Evolutionary conservation across 2,113 vertebrate genomes (phyloP).

Genomic region (Tonatia bakeri): DNA sequence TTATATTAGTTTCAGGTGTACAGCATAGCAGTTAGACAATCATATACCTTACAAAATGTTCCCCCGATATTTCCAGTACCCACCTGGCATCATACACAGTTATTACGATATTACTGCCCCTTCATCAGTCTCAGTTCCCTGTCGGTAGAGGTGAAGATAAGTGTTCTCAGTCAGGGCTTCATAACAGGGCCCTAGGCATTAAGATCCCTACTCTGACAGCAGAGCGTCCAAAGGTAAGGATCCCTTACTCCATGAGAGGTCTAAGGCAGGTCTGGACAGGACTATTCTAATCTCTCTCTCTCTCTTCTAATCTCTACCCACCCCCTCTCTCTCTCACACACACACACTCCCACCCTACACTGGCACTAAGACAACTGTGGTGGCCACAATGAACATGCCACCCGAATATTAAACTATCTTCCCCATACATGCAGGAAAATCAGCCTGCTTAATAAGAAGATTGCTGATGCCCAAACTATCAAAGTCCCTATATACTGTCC

Average conservation of each 20-base stretch:
- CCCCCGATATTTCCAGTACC: neutral
- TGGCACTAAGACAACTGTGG: neutral
- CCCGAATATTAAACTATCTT: neutral
- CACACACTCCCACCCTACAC: neutral
- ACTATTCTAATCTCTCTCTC: neutral
- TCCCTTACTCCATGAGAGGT: neutral
- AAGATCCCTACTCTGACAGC: neutral
- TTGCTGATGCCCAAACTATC: neutral
- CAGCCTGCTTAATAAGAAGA: neutral
- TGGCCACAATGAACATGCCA: neutral
- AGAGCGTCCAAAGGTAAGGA: neutral
- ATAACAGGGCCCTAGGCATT: neutral
- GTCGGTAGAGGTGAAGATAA: neutral
- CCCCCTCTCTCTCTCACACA: neutral
- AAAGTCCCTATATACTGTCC: neutral
- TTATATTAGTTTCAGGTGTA: neutral
- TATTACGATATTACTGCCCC: neutral
- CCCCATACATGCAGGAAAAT: neutral
- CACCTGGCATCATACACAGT: neutral
- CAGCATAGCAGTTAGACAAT: neutral
- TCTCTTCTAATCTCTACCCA: no score
- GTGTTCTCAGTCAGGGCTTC: neutral
- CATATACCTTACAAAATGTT: neutral
- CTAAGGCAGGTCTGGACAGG: neutral
- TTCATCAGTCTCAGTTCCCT: neutral